Conservation (phyloP, 2,113 vertebrate species). For the Malurus cyaneus region DNA sequence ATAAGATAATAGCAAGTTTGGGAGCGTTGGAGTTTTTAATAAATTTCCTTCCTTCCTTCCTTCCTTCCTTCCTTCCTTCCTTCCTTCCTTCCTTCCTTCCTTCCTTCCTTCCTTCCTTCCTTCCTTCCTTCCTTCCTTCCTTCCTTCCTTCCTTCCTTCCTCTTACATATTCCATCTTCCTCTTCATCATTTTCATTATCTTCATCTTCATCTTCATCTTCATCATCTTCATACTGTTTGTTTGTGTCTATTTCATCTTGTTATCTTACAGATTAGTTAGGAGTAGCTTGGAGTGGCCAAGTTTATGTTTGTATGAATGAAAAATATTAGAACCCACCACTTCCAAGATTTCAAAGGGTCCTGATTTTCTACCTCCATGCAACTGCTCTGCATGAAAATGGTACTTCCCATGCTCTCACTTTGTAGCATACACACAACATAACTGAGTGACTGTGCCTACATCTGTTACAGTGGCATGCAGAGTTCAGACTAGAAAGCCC, state of each 20-base stretch:
- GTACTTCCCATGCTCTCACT: background rate
- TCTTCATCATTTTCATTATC: no score
- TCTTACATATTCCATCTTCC: background rate
- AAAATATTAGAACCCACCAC: background rate
- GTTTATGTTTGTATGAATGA: background rate
- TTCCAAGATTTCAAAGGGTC: background rate
- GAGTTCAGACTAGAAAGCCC: background rate
- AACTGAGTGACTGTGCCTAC: background rate
- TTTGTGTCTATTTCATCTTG: background rate
- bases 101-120: background rate
- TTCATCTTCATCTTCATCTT: background rate
- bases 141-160: background rate
- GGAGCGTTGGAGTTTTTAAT: background rate
- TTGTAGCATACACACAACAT: background rate
- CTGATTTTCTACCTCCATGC: background rate
- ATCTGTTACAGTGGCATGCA: background rate
- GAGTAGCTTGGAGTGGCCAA: background rate
- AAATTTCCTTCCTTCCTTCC: background rate
- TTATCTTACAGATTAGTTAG: background rate
- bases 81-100: no score
- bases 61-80: no score
- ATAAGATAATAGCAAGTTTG: background rate
- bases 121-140: no score
- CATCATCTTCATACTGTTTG: background rate
- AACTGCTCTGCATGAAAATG: background rate